phyloP scores from a whole-genome alignment of 1,140 invertebrate genomes.

The Leptopilina boulardi region DNA sequence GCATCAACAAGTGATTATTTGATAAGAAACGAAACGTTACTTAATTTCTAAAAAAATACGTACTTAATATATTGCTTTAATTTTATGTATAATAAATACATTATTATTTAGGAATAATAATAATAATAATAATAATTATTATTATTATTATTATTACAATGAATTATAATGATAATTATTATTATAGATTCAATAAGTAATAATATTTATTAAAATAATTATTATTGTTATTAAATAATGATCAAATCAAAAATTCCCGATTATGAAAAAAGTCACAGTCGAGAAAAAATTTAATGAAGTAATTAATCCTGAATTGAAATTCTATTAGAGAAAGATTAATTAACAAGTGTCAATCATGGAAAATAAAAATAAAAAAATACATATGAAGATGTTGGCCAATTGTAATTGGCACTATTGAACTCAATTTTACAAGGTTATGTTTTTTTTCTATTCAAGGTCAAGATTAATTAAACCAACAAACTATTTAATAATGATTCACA shows the following conservation, averaged over 20 bases:
- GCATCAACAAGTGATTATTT: not conserved
- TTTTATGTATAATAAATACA: no score
- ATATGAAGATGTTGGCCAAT: not conserved
- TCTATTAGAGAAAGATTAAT: not conserved
- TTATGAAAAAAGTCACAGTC: no score
- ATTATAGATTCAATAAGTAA: no score
- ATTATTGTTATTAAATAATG: no score
- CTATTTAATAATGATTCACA: conserved; percentile 5
- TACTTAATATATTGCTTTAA: no score
- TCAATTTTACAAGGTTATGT: conserved; percentile 3
- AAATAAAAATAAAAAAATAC: not conserved
- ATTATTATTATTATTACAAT: no score
- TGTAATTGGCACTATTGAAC: conserved; percentile 8
- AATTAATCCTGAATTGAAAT: conserved; percentile 1
- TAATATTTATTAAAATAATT: no score
- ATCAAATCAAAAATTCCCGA: no score
- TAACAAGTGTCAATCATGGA: not conserved
- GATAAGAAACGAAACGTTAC: not conserved
- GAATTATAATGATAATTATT: no score
- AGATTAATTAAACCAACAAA: not conserved
- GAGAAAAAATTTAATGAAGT: not conserved
- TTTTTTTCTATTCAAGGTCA: not conserved
- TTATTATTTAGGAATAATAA: no score
- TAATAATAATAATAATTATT: no score
- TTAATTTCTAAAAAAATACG: not conserved